These are phyloP conservation scores for Liparis tanakae DNA, from an alignment of 2,797 vertebrate genomes.

Conservation along the genomic window DNA sequence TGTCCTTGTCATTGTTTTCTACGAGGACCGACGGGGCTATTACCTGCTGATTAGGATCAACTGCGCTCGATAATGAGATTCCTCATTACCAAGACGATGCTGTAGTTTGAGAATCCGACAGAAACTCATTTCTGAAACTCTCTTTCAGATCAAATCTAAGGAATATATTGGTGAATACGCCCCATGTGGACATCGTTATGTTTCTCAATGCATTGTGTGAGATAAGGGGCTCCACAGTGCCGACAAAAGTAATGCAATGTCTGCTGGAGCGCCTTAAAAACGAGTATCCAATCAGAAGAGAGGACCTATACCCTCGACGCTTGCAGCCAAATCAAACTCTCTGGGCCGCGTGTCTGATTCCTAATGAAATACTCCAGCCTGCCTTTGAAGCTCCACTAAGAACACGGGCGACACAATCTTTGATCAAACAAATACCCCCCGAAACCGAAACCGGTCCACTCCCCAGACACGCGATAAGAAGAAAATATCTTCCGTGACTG, in stretches of 20 bases:
- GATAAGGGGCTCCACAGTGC: neutral
- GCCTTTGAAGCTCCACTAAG: slow-evolving; percentile 60
- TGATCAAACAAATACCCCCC: slow-evolving; percentile 70
- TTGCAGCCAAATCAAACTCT: slow-evolving; percentile 33
- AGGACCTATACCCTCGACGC: neutral
- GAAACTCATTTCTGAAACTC: too few species aligned
- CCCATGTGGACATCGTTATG: neutral
- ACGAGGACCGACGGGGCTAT: too few species aligned
- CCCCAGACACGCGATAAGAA: slow-evolving; percentile 54
- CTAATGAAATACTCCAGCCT: slow-evolving; percentile 43
- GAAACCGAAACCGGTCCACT: slow-evolving; percentile 59
- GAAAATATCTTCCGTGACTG: slow-evolving; percentile 51
- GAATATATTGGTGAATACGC: neutral
- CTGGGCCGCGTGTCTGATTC: slow-evolving; percentile 39
- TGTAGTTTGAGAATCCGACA: too few species aligned
- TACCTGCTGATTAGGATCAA: too few species aligned
- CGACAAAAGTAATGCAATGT: neutral
- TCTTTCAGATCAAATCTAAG: neutral
- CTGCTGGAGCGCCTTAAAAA: neutral
- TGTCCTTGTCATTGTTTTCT: too few species aligned
- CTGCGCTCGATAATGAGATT: neutral
- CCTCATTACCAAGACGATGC: neutral
- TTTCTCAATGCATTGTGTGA: neutral
- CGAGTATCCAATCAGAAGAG: slow-evolving; percentile 13
- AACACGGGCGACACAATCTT: slow-evolving; percentile 53